These are phyloP conservation scores for Tympanoctomys barrerae DNA, from an alignment of 2,797 vertebrate genomes.

Conservation along the genomic window DNA sequence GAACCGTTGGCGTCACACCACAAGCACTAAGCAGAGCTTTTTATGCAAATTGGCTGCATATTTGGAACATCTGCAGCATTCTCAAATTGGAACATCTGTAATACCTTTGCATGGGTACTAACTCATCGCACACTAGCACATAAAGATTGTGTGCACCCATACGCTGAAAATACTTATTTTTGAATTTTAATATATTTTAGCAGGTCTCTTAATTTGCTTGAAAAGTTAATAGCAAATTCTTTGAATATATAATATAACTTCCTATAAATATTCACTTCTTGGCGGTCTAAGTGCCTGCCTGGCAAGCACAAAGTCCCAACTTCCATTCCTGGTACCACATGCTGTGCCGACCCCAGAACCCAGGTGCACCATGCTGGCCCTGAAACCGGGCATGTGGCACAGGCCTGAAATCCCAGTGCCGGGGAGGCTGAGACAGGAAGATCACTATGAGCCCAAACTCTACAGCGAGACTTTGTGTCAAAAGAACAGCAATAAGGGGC, in stretches of 20 bases:
- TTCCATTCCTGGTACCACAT: no score
- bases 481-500: no score
- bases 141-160: neutral
- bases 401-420: no score
- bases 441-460: no score
- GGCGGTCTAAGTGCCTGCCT: no score
- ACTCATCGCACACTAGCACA: neutral
- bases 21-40: neutral
- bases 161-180: neutral
- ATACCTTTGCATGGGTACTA: neutral
- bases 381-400: no score
- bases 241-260: neutral
- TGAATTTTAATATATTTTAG: slow-evolving; percentile 16
- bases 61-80: slow-evolving; percentile 28
- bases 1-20: neutral
- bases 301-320: no score
- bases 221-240: neutral
- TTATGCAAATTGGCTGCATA: neutral
- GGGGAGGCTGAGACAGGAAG: no score
- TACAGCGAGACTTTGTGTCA: no score
- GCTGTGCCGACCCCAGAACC: no score
- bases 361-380: no score
- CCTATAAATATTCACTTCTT: no score
- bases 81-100: neutral
- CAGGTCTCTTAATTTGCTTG: slow-evolving; percentile 3